Base-by-base conservation (phyloP, 2,888 invertebrate genomes). In the Electrophaes corylata region DNA sequence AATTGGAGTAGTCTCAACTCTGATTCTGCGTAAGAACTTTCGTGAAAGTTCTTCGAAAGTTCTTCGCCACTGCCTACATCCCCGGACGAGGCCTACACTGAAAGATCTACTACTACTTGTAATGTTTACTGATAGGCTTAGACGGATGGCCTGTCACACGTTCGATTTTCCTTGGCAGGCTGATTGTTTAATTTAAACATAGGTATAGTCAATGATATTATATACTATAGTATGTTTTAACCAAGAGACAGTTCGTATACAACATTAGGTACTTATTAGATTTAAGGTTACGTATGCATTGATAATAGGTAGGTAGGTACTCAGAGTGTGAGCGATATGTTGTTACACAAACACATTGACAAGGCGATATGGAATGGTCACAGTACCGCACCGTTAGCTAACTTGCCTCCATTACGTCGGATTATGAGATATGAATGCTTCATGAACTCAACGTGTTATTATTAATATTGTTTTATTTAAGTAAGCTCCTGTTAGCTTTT, bases 351-450 rank as follows among this genome's bases (percentile, higher is more conserved):
- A 43, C 60, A 53, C 49, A 35, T 41, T 33, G 40, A 52, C 56
- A 52, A 53, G 49, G 39, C 31, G 37, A 43, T 55, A 59, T 50
- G 47, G 46, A 47, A 47, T 46, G 45, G 49, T 26, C 23, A 47
- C 23, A 12, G 14, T 20, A 23, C 33, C 2, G n/a, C 19, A 29
- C 45, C 33, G 46, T 59, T 59, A 54, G 50, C 50, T 47, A 55
- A 55, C 50, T 20, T 49, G 43, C 31, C 50, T 56, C 31, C 19
- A 55, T 60, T 55, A 60, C 60, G 51, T 60, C 35, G 51, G 51
- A 55, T 60, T 60, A 60, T 60, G 41, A 51, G 37, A 19, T 33
- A 47, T 33, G 16, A 52, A 45, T 26, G 35, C 51, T 35, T 44
- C 44, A 44, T 29, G 26, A 29, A 11, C 19, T 19, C 4, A 8